A percentile compares a stretch with the other conserved stretches of the same genome.
Conservation (phyloP, 2,888 invertebrate genomes). For the Branchipolynoe longqiensis region DNA sequence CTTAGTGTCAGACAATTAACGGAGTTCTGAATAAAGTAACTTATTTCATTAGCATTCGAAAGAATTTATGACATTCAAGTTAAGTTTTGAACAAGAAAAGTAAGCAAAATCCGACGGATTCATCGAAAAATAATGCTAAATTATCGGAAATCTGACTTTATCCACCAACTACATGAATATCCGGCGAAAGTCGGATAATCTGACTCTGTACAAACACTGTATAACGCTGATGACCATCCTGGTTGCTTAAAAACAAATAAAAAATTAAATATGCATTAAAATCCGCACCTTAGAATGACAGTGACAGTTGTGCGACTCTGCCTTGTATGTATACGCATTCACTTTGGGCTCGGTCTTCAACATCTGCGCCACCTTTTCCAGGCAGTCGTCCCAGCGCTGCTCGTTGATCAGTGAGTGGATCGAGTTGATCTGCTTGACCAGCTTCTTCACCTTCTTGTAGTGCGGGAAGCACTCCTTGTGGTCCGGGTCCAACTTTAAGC, state of each 20-base stretch:
- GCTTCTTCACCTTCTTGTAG: slow-evolving; percentile 97
- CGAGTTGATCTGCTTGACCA: slow-evolving; percentile 87
- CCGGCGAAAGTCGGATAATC: too few species aligned
- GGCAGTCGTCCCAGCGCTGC: slow-evolving; percentile 78
- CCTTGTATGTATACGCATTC: slow-evolving; percentile 83
- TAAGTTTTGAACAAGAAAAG: too few species aligned
- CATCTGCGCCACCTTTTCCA: slow-evolving; percentile 85
- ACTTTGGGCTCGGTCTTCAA: slow-evolving; percentile 87
- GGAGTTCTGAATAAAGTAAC: too few species aligned
- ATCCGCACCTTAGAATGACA: slow-evolving; percentile 84
- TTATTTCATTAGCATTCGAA: too few species aligned
- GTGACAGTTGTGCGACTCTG: slow-evolving; percentile 90
- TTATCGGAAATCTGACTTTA: too few species aligned
- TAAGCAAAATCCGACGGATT: too few species aligned
- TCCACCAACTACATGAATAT: too few species aligned
- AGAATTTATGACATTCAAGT: too few species aligned
- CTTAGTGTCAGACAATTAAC: too few species aligned
- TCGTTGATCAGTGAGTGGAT: slow-evolving; percentile 82
- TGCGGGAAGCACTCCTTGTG: slow-evolving; percentile 97
- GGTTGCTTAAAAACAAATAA: neutral
- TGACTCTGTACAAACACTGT: too few species aligned
- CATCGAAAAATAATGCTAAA: too few species aligned
- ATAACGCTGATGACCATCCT: too few species aligned
- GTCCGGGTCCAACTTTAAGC: slow-evolving; percentile 97
- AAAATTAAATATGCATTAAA: neutral